A percentile compares a stretch with the other conserved stretches of the same genome.
These are phyloP conservation scores for Byasa hedistus DNA, from an alignment of 2,888 invertebrate genomes.

Conservation along the genomic window DNA sequence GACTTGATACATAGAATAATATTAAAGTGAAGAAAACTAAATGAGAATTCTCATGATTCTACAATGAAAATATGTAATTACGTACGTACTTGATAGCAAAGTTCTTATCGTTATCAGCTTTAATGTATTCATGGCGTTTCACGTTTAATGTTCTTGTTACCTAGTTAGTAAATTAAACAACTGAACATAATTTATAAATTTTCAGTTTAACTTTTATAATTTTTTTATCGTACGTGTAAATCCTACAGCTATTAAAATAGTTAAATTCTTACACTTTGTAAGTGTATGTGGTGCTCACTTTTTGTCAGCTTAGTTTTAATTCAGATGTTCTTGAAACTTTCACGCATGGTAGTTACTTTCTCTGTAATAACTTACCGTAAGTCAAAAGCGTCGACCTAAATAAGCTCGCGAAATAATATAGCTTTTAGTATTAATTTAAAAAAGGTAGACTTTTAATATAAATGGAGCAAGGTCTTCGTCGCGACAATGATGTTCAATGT, in stretches of 20 bases:
- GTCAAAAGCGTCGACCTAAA: constrained; percentile 26
- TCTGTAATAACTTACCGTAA: constrained; percentile 25
- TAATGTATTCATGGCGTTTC: constrained; percentile 18
- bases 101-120: constrained; percentile 28
- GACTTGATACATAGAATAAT: constrained; percentile 3
- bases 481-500: neutral
- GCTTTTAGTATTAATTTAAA: constrained; percentile 7
- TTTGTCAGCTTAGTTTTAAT: constrained; percentile 14
- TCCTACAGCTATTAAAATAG: no score
- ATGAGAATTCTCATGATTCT: neutral
- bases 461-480: constrained; percentile 22
- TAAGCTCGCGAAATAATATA: constrained; percentile 15
- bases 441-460: neutral
- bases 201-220: neutral
- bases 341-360: constrained; percentile 27
- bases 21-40: constrained; percentile 15
- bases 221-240: no score
- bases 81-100: constrained; percentile 7
- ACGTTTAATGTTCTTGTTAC: constrained; percentile 27
- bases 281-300: neutral
- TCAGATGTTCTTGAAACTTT: constrained; percentile 26
- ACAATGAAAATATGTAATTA: constrained; percentile 6
- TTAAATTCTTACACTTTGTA: neutral
- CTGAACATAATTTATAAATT: neutral
- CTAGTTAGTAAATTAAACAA: constrained; percentile 14